Evolutionary conservation across 2,797 vertebrate genomes (phyloP).

Genomic region (Carcharodon carcharias): DNA sequence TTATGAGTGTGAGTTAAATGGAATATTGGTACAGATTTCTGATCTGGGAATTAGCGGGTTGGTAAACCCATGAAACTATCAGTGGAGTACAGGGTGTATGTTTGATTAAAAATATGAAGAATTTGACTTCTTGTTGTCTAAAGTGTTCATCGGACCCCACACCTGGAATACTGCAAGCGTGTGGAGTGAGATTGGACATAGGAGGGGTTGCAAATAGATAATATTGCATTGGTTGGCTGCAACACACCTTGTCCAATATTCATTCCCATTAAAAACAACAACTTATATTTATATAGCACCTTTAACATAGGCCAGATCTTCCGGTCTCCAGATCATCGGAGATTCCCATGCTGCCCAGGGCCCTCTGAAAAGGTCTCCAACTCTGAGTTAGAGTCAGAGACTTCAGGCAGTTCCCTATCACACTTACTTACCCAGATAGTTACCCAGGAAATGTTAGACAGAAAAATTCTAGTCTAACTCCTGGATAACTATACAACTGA

Average conservation of each 20-base stretch:
- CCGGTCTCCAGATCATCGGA: too few relatives aligned
- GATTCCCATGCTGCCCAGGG: too few relatives aligned
- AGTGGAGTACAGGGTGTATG: not conserved
- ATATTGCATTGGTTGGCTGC: not conserved
- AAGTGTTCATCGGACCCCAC: not conserved
- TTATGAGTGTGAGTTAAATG: not conserved
- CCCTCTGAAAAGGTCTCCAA: too few relatives aligned
- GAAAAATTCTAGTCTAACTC: too few relatives aligned
- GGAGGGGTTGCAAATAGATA: not conserved
- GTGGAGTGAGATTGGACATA: not conserved
- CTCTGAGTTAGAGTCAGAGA: too few relatives aligned
- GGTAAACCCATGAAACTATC: not conserved
- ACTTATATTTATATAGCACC: too few relatives aligned
- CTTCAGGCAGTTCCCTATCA: too few relatives aligned
- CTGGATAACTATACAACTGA: too few relatives aligned
- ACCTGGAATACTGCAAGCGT: not conserved
- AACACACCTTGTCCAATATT: not conserved
- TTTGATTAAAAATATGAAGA: not conserved
- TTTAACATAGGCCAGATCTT: not conserved
- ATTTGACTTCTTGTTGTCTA: not conserved
- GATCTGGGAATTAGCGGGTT: not conserved
- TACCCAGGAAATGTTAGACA: too few relatives aligned
- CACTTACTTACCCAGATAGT: too few relatives aligned
- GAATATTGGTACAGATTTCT: not conserved
- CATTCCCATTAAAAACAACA: not conserved